A percentile compares a stretch with the other conserved stretches of the same genome.
Evolutionary conservation across 2,797 vertebrate genomes (phyloP).

Genomic region (Alauda arvensis): DNA sequence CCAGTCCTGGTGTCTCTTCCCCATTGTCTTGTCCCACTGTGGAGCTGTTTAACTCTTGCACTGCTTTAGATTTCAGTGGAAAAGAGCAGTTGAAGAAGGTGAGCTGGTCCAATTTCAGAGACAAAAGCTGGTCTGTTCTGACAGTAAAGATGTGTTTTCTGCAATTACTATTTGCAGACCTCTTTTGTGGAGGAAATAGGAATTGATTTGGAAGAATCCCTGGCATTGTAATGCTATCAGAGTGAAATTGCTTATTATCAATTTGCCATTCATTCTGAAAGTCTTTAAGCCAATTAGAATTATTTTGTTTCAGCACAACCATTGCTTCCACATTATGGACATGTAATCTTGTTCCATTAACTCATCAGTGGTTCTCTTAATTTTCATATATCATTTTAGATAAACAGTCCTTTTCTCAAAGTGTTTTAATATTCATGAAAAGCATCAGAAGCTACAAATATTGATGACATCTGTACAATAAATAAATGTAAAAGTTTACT

Average conservation of each 20-base stretch:
- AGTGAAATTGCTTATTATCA: conserved; percentile 32
- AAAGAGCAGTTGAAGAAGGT: neutral
- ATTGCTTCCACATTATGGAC: neutral
- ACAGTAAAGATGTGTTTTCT: conserved; percentile 27
- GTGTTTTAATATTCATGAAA: neutral
- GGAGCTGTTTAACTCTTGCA: neutral
- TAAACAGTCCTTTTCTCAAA: neutral
- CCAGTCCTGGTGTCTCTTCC: neutral
- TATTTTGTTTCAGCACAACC: conserved; percentile 22
- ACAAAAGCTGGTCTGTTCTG: conserved; percentile 10
- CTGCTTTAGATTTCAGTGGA: neutral
- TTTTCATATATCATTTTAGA: neutral
- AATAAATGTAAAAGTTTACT: neutral
- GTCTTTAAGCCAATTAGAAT: conserved; percentile 31
- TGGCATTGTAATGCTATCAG: conserved; percentile 17
- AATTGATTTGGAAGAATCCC: conserved; percentile 49
- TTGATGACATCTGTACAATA: neutral
- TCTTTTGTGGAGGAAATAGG: conserved; percentile 45
- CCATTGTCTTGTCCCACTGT: fast-evolving
- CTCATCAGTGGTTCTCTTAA: neutral
- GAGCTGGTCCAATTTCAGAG: conserved; percentile 9
- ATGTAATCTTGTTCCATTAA: neutral
- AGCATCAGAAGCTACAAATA: neutral
- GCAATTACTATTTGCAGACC: conserved; percentile 27
- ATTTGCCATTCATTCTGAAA: conserved; percentile 47